Evolutionary conservation across 1,140 invertebrate species (phyloP).

Genomic region (Mizuhopecten yessoensis): DNA sequence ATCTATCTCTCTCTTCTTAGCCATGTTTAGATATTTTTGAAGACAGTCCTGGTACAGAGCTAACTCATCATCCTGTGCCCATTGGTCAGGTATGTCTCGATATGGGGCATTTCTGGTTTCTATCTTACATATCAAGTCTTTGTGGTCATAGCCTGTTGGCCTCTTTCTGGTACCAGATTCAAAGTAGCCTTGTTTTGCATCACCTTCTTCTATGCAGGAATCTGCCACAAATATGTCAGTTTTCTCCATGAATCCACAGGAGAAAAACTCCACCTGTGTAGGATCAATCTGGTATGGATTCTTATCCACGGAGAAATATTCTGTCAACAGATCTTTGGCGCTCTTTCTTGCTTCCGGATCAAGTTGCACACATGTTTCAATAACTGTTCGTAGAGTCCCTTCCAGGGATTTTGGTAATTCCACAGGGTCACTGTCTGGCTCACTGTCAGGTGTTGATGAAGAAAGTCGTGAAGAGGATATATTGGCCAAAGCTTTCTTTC

Average conservation of each 20-base stretch:
- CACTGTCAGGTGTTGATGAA: conserved; percentile 17
- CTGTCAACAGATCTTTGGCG: conserved; percentile 44
- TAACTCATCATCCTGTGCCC: conserved; percentile 48
- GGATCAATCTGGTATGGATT: conserved; percentile 57
- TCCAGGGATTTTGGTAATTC: conserved; percentile 22
- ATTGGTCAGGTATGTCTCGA: conserved; percentile 51
- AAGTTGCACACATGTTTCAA: conserved; percentile 42
- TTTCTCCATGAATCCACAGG: conserved; percentile 64
- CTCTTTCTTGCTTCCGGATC: conserved; percentile 51
- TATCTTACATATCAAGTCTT: conserved; percentile 57
- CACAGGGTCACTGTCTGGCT: not conserved
- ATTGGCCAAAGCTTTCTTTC: conserved; percentile 55
- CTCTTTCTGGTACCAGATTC: conserved; percentile 40
- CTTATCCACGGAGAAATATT: conserved; percentile 49
- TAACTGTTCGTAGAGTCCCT: not conserved
- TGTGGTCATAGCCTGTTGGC: conserved; percentile 62
- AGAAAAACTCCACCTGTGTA: conserved; percentile 62
- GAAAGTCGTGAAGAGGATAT: not conserved
- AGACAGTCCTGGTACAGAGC: conserved; percentile 49
- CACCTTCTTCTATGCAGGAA: conserved; percentile 54
- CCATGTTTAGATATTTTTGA: conserved; percentile 43
- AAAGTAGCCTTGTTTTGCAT: conserved; percentile 47
- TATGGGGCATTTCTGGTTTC: conserved; percentile 58
- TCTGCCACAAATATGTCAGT: conserved; percentile 69
- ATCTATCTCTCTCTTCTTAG: conserved; percentile 58